These are phyloP conservation scores for Petrocephalus sullivani DNA, from an alignment of 2,797 vertebrate species.

Conservation along the genomic window DNA sequence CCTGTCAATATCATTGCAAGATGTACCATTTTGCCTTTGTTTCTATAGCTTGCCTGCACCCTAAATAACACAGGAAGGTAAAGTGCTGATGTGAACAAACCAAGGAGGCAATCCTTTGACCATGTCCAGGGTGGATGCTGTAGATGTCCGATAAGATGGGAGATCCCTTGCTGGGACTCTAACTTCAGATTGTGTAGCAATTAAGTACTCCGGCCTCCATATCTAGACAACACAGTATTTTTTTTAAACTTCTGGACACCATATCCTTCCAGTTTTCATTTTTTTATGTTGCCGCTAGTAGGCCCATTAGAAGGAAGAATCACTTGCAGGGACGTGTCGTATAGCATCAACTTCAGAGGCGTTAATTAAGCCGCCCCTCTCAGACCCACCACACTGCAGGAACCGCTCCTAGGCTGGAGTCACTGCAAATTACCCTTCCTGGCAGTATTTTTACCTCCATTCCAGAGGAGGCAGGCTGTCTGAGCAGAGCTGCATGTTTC, in stretches of 20 bases:
- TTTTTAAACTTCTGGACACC: neutral
- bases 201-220: neutral
- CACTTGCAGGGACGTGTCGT: neutral
- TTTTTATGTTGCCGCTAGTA: conserved; percentile 8
- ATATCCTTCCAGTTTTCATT: conserved; percentile 6
- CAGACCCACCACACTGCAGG: neutral
- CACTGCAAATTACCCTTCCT: neutral
- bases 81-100: neutral
- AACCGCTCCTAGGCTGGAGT: neutral
- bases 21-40: neutral
- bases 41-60: neutral
- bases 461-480: neutral
- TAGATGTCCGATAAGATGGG: neutral
- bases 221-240: neutral
- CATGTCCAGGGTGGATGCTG: neutral
- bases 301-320: neutral
- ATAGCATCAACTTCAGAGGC: neutral
- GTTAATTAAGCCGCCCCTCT: conserved; percentile 9
- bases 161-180: neutral
- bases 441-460: neutral
- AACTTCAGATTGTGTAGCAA: neutral
- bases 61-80: neutral
- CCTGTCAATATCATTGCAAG: neutral
- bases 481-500: neutral
- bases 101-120: neutral